Evolutionary conservation across 2,113 vertebrate genomes (phyloP).

Genomic region (Microcebus jonahi): DNA sequence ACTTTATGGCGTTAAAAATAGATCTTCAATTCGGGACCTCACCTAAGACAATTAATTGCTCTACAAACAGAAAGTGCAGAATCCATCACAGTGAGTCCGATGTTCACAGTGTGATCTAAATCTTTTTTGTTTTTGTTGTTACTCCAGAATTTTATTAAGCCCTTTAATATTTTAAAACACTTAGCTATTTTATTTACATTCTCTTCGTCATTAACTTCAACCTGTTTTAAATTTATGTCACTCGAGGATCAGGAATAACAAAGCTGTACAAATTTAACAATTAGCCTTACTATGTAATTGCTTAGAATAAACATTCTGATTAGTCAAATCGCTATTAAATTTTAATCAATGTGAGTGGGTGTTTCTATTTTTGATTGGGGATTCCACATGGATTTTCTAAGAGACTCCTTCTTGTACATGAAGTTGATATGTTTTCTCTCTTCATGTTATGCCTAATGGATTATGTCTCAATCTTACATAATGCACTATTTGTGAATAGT

Average conservation of each 20-base stretch:
- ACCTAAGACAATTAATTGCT: conserved; percentile 12
- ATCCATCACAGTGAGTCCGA: neutral
- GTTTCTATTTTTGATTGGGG: conserved; percentile 68
- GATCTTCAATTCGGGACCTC: neutral
- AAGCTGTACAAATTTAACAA: conserved; percentile 72
- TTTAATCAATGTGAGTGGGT: conserved; percentile 72
- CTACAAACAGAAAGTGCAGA: neutral
- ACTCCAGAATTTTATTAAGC: neutral
- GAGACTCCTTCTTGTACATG: conserved; percentile 12
- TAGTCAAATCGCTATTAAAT: conserved; percentile 75
- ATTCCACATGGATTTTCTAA: conserved; percentile 59
- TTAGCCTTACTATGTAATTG: conserved; percentile 70
- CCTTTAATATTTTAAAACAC: conserved; percentile 56
- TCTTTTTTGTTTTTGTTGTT: neutral
- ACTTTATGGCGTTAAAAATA: conserved; percentile 7
- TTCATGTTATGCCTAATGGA: neutral
- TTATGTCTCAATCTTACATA: conserved; percentile 12
- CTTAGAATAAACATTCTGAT: conserved; percentile 68
- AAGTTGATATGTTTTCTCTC: conserved; percentile 12
- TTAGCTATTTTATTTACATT: conserved; percentile 67
- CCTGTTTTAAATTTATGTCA: conserved; percentile 62
- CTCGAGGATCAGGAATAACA: conserved; percentile 60
- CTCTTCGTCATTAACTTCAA: conserved; percentile 61
- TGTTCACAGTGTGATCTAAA: conserved; percentile 32
- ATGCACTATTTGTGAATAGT: conserved; percentile 16